These are phyloP conservation scores for Melanotaenia duboulayi DNA, from an alignment of 2,113 vertebrate species.

Conservation along the genomic window DNA sequence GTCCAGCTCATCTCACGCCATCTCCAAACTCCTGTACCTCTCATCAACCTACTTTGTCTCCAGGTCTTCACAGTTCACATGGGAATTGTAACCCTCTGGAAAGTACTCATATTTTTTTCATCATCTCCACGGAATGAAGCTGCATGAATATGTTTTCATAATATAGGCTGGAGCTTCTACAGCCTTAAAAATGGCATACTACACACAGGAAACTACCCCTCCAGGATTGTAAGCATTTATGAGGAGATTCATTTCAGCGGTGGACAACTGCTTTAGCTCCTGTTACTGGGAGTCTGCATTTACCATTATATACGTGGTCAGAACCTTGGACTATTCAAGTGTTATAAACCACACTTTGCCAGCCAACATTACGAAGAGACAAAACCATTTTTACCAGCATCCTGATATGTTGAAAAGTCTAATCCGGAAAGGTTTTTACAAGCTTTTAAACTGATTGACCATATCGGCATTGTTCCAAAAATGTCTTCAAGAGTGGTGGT, in stretches of 20 bases:
- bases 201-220: constrained; percentile 36
- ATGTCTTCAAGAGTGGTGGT: constrained; percentile 26
- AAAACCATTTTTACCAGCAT: constrained; percentile 60
- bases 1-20: constrained; percentile 58
- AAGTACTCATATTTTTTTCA: constrained; percentile 11
- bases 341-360: constrained; percentile 41
- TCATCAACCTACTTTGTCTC: constrained; percentile 51
- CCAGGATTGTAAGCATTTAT: constrained; percentile 55
- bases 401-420: constrained; percentile 63
- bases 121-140: constrained; percentile 40
- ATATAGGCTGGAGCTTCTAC: constrained; percentile 14
- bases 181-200: constrained; percentile 54
- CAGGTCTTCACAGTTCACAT: constrained; percentile 60
- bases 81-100: constrained; percentile 58
- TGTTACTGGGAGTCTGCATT: constrained; percentile 48
- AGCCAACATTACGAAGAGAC: constrained; percentile 49
- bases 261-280: constrained; percentile 67
- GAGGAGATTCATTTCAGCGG: constrained; percentile 45
- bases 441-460: constrained; percentile 70
- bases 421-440: constrained; percentile 61
- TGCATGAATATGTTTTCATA: constrained; percentile 31
- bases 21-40: constrained; percentile 55
- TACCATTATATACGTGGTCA: constrained; percentile 40
- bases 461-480: constrained; percentile 41
- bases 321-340: constrained; percentile 45